Evolutionary conservation across 2,113 vertebrate genomes (phyloP).

Genomic region (Pelodiscus sinensis): DNA sequence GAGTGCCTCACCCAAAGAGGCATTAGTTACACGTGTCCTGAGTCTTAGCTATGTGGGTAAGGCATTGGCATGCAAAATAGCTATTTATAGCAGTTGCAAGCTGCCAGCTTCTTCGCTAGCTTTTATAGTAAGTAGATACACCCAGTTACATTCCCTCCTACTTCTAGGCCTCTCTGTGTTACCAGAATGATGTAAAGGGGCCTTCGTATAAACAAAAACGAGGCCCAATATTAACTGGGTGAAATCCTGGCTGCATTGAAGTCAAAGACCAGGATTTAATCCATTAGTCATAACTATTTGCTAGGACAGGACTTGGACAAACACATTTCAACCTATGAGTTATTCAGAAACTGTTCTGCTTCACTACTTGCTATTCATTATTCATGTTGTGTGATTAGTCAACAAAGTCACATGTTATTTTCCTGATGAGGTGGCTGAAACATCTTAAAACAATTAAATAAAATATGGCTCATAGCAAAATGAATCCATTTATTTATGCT

Average conservation of each 20-base stretch:
- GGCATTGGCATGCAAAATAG: too few relatives aligned
- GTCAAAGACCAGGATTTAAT: neutral
- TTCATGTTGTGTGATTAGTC: rapidly evolving
- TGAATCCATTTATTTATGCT: neutral
- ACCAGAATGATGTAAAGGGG: neutral
- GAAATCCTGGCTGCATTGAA: neutral
- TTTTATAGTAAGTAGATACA: neutral
- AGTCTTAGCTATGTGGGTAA: too few relatives aligned
- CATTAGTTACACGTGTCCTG: too few relatives aligned
- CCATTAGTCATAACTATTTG: rapidly evolving
- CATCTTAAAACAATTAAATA: neutral
- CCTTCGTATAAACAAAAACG: neutral
- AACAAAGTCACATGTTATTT: neutral
- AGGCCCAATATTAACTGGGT: neutral
- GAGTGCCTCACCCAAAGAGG: too few relatives aligned
- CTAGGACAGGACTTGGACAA: neutral
- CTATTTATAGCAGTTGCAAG: neutral
- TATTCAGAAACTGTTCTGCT: neutral
- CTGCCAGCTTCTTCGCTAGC: neutral
- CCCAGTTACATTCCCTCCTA: neutral
- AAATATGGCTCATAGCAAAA: neutral
- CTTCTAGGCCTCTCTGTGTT: rapidly evolving
- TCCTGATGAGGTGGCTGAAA: neutral
- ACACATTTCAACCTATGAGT: neutral
- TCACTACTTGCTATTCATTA: neutral